These are phyloP conservation scores for Lithophane ornitopus DNA, from an alignment of 2,888 invertebrate species.

Conservation along the genomic window DNA sequence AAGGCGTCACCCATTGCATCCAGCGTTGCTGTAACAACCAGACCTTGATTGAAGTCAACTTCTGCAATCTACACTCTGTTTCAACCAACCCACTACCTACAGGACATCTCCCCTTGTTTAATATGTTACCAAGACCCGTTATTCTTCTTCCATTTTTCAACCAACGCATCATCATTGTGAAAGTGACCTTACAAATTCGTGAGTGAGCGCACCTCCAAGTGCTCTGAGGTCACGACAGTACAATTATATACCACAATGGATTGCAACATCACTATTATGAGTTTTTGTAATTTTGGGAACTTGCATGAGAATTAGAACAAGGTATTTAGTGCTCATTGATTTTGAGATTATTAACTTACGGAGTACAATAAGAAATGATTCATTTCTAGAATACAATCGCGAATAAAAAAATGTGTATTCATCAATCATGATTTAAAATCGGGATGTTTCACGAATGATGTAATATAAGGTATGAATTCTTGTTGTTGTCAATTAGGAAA, in stretches of 20 bases:
- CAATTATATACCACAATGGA: conserved; percentile 61
- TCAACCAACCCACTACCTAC: no score
- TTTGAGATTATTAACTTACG: conserved; percentile 17
- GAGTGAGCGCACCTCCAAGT: conserved; percentile 32
- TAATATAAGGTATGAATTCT: no score
- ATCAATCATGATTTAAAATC: not conserved
- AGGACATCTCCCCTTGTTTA: not conserved
- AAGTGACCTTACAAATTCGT: conserved; percentile 54
- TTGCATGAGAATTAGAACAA: conserved; percentile 59
- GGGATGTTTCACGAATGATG: no score
- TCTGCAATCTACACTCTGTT: no score
- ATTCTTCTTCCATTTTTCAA: conserved; percentile 1
- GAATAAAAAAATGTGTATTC: not conserved
- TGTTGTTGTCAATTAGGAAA: no score
- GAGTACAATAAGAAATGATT: conserved; percentile 22
- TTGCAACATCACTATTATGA: conserved; percentile 54
- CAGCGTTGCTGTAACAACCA: no score
- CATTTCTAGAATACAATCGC: not conserved
- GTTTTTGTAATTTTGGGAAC: conserved; percentile 61
- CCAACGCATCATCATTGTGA: conserved; percentile 34
- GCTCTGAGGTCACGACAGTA: conserved; percentile 49
- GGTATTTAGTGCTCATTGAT: conserved; percentile 49
- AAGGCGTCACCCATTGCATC: no score
- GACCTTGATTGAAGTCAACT: no score
- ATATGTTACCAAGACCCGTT: not conserved